Evolutionary conservation across 30 jellyfish, hydroid and myxozoan species (phyloP), one percentile per base, ranked within the genome.

Genomic region (Clytia hemisphaerica): DNA sequence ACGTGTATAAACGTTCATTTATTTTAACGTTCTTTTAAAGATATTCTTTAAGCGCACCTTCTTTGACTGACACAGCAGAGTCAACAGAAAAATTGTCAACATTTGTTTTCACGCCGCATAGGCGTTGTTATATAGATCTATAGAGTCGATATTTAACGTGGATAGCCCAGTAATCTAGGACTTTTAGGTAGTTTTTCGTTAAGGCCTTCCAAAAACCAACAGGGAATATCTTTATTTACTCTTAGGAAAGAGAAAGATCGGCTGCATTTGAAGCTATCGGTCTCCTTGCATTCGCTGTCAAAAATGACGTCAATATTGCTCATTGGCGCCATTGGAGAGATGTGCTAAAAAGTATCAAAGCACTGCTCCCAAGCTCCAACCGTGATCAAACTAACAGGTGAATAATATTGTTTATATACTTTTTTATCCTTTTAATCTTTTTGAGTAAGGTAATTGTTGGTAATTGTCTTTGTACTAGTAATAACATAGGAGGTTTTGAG

Each of bases 201-300:
- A n/a, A n/a, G n/a, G n/a, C n/a, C n/a, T n/a, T n/a, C n/a, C n/a
- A n/a, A n/a, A n/a, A n/a, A n/a, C n/a, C n/a, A n/a, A n/a, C n/a
- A n/a, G n/a, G n/a, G n/a, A n/a, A n/a, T n/a, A 42, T 42, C 9
- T 22, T 62, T 1, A 4, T 36, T 19, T 73, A 10, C 19, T 50
- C 31, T 6, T 46, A 85, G 96, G 96, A 87, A n/a, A 73, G 78
- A 25, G 96, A 87, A 74, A 66, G 86, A 53, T 87, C 96, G 22
- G 92, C 96, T 31, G 96, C 94, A 18, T 87, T 87, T 48, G 96
- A 79, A 69, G 96, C 96, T 16, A 87, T 87, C 25, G 96, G 96
- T 15, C 51, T 87, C 19, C 70, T 87, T 16, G 96, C 96, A 14
- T 92, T 87, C 9, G 96, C 96, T 22, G 92, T 87, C 19, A 87